A percentile compares a stretch with the other conserved stretches of the same genome.
These are phyloP conservation scores for Tylochromis polylepis DNA, from an alignment of 2,113 vertebrate species.

Conservation along the genomic window DNA sequence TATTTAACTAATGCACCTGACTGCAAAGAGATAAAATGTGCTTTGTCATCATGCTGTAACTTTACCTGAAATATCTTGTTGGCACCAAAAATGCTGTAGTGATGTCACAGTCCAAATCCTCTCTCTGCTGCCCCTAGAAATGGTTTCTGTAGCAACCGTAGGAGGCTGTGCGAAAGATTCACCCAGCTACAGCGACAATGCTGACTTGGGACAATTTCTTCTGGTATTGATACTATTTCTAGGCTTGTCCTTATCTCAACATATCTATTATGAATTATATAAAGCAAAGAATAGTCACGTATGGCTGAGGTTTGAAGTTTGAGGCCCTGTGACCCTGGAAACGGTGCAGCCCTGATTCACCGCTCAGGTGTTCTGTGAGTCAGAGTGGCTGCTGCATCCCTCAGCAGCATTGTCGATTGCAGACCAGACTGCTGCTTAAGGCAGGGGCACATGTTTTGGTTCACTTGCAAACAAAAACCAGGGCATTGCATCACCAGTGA, in stretches of 20 bases:
- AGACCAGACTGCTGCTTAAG: background rate
- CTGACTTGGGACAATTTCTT: slow-evolving; percentile 15
- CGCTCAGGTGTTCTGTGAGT: slow-evolving; percentile 11
- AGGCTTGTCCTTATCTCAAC: background rate
- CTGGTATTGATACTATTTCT: background rate
- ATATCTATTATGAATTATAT: background rate
- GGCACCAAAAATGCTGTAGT: slow-evolving; percentile 26
- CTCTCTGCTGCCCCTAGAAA: slow-evolving; percentile 23
- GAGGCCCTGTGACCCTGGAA: background rate
- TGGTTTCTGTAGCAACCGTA: slow-evolving; percentile 43
- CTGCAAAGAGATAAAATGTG: slow-evolving; percentile 29
- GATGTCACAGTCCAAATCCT: slow-evolving; percentile 47
- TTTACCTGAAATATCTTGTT: slow-evolving; percentile 40
- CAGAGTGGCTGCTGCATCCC: background rate
- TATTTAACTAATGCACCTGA: background rate
- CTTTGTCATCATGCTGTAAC: slow-evolving; percentile 42
- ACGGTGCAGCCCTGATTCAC: background rate
- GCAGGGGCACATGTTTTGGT: background rate
- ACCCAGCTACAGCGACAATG: slow-evolving; percentile 2
- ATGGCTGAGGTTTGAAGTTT: background rate
- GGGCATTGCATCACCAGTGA: slow-evolving; percentile 8
- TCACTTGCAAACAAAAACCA: background rate
- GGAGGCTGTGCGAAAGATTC: slow-evolving; percentile 33
- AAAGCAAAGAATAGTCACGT: background rate
- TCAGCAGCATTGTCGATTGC: background rate